Base-by-base conservation (phyloP, 2,113 vertebrate genomes). In the Chamaetylas fuelleborni region DNA sequence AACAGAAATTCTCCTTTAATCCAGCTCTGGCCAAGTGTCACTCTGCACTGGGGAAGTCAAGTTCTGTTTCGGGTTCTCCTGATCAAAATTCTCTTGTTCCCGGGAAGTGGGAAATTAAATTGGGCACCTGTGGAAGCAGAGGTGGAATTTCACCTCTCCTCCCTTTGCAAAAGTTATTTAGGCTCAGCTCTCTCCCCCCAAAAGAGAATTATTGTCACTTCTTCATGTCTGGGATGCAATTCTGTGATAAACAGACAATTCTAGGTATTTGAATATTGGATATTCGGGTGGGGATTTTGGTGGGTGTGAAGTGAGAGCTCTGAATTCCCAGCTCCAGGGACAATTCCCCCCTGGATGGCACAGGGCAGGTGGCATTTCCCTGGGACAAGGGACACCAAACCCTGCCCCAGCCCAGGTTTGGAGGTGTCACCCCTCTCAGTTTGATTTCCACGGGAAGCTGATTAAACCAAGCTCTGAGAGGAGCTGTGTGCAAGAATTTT, bases 401-500 rank as follows among this genome's bases (percentile, higher is more conserved):
- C 25, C 72, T 38, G 28, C 28, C 5, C 50, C 25, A 51, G 50
- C 28, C 2, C 2, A 3, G 76, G 8, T 56, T 31, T 58, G 43
- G 92, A 82, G 95, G 70, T 54, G 71, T 28, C 79, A 72, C 81
- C 62, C 54, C 16, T 12, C 81, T 50, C 82, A 7, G 80, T 85
- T 93, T 82, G 92, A 92, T 92, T 90, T 60, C 91, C 71, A 50
- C 14, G 45, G 79, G 76, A 69, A 86, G 79, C 96, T 93, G 97
- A 97, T 96, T 90, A 95, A 97, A 96, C 11, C 31, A 77, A 77
- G 93, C 97, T 76, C 33, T 65, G 96, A 92, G 33, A 94, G 85
- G 91, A 78, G 34, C 60, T 20, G 67, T 13, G 70, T 84, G 95
- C 76, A 56, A 94, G 97, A 97, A 97, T 98, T 97, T 97, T 97